Evolutionary conservation across 2,113 vertebrate genomes (phyloP).

Genomic region (Madoqua kirkii): DNA sequence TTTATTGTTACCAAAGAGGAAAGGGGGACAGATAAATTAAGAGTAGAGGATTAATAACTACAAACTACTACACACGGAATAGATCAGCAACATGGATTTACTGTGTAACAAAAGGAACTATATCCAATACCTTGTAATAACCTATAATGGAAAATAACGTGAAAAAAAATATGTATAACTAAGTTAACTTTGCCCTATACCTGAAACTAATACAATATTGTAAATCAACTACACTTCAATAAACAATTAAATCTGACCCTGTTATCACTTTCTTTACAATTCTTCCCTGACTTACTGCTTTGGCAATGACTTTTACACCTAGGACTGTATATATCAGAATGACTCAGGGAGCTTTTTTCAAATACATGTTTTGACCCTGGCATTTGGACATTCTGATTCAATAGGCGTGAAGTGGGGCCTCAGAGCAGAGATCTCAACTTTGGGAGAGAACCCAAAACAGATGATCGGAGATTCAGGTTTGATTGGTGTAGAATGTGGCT

Average conservation of each 20-base stretch:
- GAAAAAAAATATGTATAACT: not conserved
- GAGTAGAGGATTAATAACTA: not conserved
- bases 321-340: not conserved
- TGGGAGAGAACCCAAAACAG: not conserved
- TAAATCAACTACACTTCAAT: not conserved
- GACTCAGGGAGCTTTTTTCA: not conserved
- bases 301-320: not conserved
- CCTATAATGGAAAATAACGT: not conserved
- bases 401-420: not conserved
- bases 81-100: not conserved
- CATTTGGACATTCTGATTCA: not conserved
- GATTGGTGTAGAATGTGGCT: not conserved
- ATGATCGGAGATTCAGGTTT: not conserved
- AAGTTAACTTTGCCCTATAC: not conserved
- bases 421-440: not conserved
- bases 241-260: not conserved
- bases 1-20: not conserved
- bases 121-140: not conserved
- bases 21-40: not conserved
- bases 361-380: not conserved
- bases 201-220: not conserved
- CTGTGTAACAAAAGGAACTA: not conserved
- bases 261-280: not conserved
- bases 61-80: not conserved
- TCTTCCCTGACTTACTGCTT: not conserved